Evolutionary conservation across 2,113 vertebrate species (phyloP), one percentile per base, ranked within the genome.

Genomic region (Verasper variegatus): DNA sequence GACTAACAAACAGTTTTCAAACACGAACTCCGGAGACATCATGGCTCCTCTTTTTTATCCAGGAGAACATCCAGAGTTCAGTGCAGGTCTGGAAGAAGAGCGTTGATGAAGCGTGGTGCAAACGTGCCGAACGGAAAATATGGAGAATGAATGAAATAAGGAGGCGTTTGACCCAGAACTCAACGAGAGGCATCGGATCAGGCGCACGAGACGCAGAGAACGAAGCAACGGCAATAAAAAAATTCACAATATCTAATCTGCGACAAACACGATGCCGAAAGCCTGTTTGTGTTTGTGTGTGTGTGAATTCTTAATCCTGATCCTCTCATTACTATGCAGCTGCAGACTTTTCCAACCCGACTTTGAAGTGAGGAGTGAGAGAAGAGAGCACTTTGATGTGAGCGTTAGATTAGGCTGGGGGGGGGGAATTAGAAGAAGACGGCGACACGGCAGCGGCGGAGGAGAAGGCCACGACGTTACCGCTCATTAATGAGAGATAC

Each of bases 251-350:
- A 17, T 0, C 64, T 83, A 74, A 86, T 86, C 70, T 77, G 76
- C 35, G 6, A 45, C 67, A 27, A 62, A 35, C 69, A 13, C 23
- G 21, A 21, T 73, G 47, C 66, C 37, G 51, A 45, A 45, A 45
- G 42, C 42, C 14, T 72, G 57, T 60, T 52, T 70, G 78, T 58
- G 76, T 64, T 40, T 76, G 63, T 82, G 61, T 74, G 66, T 68
- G 63, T 69, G 80, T 69, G 77, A 74, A 74, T 81, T 35, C 37
- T 65, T 81, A 80, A 73, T 58, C 71, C 52, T 79, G 10, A 82
- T 70, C 75, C 66, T 63, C 80, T 82, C 49, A 85, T 88, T 89
- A 82, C 15, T 68, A 87, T 85, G 86, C 86, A 75, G 77, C 85
- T 69, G 75, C 77, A 76, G 88, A 88, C 84, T 85, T 86, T 78